A percentile compares a stretch with the other conserved stretches of the same genome.
These are phyloP conservation scores for Melinaea marsaeus DNA, from an alignment of 2,888 invertebrate species.

Conservation along the genomic window DNA sequence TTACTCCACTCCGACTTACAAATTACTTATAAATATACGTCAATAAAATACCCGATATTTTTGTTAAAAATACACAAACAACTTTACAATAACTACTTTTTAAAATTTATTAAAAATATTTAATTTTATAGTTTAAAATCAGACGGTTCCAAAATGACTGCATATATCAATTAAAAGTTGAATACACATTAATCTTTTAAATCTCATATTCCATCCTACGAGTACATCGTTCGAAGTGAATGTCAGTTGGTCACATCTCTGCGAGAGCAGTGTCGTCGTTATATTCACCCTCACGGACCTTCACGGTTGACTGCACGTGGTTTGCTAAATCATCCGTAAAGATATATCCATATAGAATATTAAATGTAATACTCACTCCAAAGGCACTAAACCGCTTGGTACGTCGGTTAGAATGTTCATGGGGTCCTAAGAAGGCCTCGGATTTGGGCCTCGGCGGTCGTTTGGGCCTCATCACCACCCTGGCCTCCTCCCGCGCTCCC, in stretches of 20 bases:
- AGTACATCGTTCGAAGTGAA: constrained; percentile 27
- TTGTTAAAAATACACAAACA: no score
- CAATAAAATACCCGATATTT: no score
- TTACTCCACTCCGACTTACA: no score
- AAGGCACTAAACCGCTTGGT: constrained; percentile 97
- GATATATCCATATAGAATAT: constrained; percentile 10
- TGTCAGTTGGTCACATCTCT: constrained; percentile 25
- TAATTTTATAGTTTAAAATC: no score
- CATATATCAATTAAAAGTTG: background rate
- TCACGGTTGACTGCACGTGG: constrained; percentile 32
- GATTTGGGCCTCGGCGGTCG: constrained; percentile 97
- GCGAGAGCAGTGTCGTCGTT: constrained; percentile 25
- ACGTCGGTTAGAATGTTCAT: constrained; percentile 86
- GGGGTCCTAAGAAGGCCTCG: constrained; percentile 91
- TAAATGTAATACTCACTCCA: constrained; percentile 84
- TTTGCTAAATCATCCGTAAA: constrained; percentile 30
- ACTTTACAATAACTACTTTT: no score
- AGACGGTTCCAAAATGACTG: no score
- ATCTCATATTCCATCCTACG: constrained; percentile 18
- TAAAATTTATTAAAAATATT: no score
- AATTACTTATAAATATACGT: no score
- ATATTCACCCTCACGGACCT: constrained; percentile 26
- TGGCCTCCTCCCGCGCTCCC: constrained; percentile 91
- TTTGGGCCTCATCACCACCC: constrained; percentile 92
- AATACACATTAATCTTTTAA: constrained; percentile 4